These are phyloP conservation scores for Apis laboriosa DNA, from an alignment of 1,140 invertebrate species.

Conservation along the genomic window DNA sequence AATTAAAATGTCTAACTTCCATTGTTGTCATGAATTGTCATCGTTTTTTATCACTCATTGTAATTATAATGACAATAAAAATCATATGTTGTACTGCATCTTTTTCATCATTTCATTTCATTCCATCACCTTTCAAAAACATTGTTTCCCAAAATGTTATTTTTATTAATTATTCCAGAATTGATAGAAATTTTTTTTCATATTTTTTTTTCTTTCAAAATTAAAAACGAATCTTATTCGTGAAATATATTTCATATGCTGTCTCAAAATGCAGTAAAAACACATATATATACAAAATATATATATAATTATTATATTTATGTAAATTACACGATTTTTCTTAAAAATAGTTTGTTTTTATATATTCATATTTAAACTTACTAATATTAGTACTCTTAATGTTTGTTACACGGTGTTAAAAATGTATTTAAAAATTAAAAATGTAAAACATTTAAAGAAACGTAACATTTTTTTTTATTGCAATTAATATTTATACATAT, in stretches of 20 bases:
- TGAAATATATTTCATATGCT: too few species aligned
- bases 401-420: not conserved
- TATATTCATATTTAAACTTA: not conserved
- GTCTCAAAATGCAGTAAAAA: too few species aligned
- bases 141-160: not conserved
- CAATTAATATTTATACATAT: too few species aligned
- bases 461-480: too few species aligned
- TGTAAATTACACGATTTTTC: not conserved
- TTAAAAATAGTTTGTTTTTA: not conserved
- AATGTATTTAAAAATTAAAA: not conserved
- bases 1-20: not conserved
- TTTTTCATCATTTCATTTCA: conserved; percentile 58
- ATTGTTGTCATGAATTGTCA: not conserved
- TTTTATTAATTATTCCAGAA: not conserved
- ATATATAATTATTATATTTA: not conserved
- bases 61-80: conserved; percentile 62
- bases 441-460: not conserved
- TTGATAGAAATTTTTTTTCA: not conserved
- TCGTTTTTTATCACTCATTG: conserved; percentile 36
- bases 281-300: not conserved
- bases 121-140: conserved; percentile 37
- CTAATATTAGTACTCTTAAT: not conserved
- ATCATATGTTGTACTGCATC: conserved; percentile 49
- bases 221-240: too few species aligned
- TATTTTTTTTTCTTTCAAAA: not conserved